Evolutionary conservation across 2,797 vertebrate species (phyloP), one percentile per base, ranked within the genome.

Genomic region (Clarias laeviceps): DNA sequence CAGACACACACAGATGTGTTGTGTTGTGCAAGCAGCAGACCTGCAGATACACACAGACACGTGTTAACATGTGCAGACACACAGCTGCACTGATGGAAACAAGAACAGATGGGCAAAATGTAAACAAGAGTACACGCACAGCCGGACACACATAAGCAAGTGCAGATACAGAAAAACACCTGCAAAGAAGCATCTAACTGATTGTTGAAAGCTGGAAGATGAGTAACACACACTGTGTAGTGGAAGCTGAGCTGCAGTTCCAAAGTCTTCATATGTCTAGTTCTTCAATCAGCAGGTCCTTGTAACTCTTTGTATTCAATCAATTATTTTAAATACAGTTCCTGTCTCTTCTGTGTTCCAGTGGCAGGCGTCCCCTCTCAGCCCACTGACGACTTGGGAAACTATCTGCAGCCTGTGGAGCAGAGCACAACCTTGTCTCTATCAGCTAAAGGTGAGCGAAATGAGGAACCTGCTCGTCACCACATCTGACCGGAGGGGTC

Each of bases 401-500:
- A 83, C 20, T 82, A 90, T 86, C 68, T 90, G 0, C 81, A 91
- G 9, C 82, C 90, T 0, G 24, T 61, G 57, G 93, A 94, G 73
- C 91, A 90, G 84, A 93, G 91, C 89, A 88, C 87, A 82, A 85
- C 91, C 0, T 90, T 92, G 62, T 93, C 93, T 0, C 88, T 96
- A 69, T 94, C 94, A 0, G 91, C 90, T 82, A 92, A 92, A n/a
- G 95, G 95, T 96, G 84, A 88, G 94, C 82, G 3, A 66, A 22
- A 50, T 27, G 20, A 59, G 14, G 29, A 72, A 72, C 32, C 50
- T 27, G 32, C 56, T 37, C 54, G 20, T 12, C 54, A 57, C 27
- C 74, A 32, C 74, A 59, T 27, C n/a, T n/a, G 1, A 0, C 0
- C 27, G 2, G 27, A 29, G 45, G 18, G 18, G 27, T 56, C 54